Conservation (phyloP, 2,888 invertebrate species). For the Xanthostigma xanthostigma region DNA sequence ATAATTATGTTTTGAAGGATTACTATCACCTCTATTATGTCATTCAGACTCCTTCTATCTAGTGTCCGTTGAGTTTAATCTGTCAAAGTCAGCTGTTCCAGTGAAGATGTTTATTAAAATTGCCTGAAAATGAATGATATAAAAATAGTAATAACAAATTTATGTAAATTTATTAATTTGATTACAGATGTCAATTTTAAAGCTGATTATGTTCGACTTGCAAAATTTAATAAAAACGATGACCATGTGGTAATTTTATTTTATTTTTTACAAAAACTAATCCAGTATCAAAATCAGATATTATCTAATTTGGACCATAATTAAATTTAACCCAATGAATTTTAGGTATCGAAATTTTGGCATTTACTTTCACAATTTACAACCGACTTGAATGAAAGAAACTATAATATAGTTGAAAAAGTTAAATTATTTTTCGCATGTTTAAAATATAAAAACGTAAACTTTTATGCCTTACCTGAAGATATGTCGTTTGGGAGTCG, state of each 20-base stretch:
- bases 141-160: neutral
- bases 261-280: too few relatives aligned
- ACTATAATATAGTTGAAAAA: constrained; percentile 15
- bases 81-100: too few relatives aligned
- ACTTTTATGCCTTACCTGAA: constrained; percentile 22
- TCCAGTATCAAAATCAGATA: too few relatives aligned
- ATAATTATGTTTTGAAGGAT: too few relatives aligned
- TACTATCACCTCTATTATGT: too few relatives aligned
- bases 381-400: constrained; percentile 8
- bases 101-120: neutral
- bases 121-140: neutral
- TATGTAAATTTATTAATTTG: constrained; percentile 2
- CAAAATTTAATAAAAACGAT: too few relatives aligned
- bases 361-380: constrained; percentile 17
- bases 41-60: too few relatives aligned
- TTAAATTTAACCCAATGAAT: too few relatives aligned
- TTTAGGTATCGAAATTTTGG: constrained; percentile 18
- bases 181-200: neutral
- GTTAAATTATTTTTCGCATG: constrained; percentile 24
- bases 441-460: constrained; percentile 21
- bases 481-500: constrained; percentile 17
- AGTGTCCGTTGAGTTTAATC: too few relatives aligned
- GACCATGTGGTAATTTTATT: too few relatives aligned
- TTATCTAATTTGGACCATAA: too few relatives aligned
- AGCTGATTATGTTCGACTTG: constrained; percentile 1